Base-by-base conservation (phyloP, 2,888 invertebrate genomes). In the Eilema griseolum region DNA sequence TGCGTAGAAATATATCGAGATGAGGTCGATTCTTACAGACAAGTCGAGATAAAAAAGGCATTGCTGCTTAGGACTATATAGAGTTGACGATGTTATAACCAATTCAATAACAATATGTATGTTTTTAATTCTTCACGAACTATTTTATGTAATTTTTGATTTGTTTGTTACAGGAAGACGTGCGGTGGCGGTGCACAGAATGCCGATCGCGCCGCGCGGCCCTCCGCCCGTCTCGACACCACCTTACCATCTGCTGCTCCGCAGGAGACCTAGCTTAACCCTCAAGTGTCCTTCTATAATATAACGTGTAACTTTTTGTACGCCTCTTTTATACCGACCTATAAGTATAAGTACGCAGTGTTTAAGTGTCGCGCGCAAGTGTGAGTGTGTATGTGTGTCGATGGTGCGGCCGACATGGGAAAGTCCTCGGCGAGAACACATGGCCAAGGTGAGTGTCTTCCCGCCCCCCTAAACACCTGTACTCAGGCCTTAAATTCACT, bases 351-450 rank as follows among this genome's bases (percentile, higher is more conserved):
- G 90, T 91, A 90, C 88, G 91, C 90, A 91, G 92, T 92, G 90
- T 86, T 84, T 89, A 90, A 92, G 90, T 92, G 90, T 90, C 83
- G 86, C 89, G 90, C 88, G 92, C 89, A 89, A 20, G 52, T 86
- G 93, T 88, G 92, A 90, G 90, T 86, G 91, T 89, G 89, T 93
- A 90, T 90, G 93, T 91, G 94, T 91, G 93, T 93, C 90, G 92
- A 95, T 95, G 95, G 94, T 95, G 93, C 93, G 95, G 92, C 92
- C 95, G 95, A 93, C 95, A 95, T 95, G 95, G 95, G 95, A 95
- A 95, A 95, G 91, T 95, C 95, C 94, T 95, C 95, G 93, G 95
- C 94, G 89, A 95, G 94, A 95, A 95, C 95, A 95, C 95, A 95
- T 93, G 95, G 95, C 89, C 95, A 95, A 95, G 95, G 95, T 95